These are phyloP conservation scores for Takifugu flavidus DNA, from an alignment of 2,113 vertebrate species.

Conservation along the genomic window DNA sequence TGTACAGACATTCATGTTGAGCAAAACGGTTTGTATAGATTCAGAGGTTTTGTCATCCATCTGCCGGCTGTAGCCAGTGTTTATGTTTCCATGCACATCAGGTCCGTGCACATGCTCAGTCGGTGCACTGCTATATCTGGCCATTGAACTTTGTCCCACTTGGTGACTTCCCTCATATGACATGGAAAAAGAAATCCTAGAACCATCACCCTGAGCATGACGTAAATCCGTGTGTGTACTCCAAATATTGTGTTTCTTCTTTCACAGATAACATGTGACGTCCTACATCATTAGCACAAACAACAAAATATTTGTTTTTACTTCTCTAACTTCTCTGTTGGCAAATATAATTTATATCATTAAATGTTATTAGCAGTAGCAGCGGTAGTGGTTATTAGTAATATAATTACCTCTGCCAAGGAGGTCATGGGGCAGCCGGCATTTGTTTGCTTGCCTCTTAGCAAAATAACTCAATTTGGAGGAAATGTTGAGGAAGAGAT, in stretches of 20 bases:
- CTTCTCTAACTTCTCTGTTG: no score
- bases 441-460: no score
- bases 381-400: no score
- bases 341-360: no score
- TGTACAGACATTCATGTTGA: background rate
- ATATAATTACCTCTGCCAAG: no score
- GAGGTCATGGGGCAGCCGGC: no score
- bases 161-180: slow-evolving; percentile 70
- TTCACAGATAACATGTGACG: background rate
- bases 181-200: slow-evolving; percentile 75
- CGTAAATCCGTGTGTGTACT: slow-evolving; percentile 21
- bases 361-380: no score
- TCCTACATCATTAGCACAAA: no score
- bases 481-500: no score
- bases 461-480: no score
- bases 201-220: slow-evolving; percentile 11
- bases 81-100: slow-evolving; percentile 60
- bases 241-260: slow-evolving; percentile 24
- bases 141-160: slow-evolving; percentile 78
- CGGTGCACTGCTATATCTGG: slow-evolving; percentile 68
- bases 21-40: background rate
- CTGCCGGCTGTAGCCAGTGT: slow-evolving; percentile 47
- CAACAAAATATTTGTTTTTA: no score
- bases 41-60: background rate
- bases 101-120: slow-evolving; percentile 51